Evolutionary conservation across 2,113 vertebrate species (phyloP), one percentile per base, ranked within the genome.

Genomic region (Myrmecophaga tridactyla): DNA sequence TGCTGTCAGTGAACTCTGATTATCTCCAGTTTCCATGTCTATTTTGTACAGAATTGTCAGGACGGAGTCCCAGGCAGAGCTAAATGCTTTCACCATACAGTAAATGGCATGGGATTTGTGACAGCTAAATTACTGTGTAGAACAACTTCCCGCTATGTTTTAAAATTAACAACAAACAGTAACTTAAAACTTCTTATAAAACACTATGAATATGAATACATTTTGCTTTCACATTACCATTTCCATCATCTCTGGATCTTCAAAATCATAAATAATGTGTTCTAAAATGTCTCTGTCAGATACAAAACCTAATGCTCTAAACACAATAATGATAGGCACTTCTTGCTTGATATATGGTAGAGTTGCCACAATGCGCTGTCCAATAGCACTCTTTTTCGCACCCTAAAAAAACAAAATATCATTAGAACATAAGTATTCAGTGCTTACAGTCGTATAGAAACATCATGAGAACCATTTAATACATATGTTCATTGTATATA

Each of bases 211-310:
- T 48, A 76, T 18, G 17, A 85, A 90, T 48, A 76, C 5, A 88
- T 86, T 94, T 89, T 92, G 36, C 58, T 92, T 77, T 65, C 80
- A 69, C 75, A 46, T 98, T 98, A 99, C 99, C 99, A 99, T 99
- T 98, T 99, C 99, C 99, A 99, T 99, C 99, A 99, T 99, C 98
- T 99, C 99, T 1, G 99, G 99, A 97, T 99, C 99, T 94, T 99
- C 99, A 94, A 99, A 99, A 97, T 99, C 99, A 84, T 99, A 99
- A 97, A 99, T 99, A 90, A 99, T 99, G 97, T 99, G 99, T 86
- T 99, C 99, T 90, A 99, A 98, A 93, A 99, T 99, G 98, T 99
- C 99, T 98, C 99, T 98, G 98, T 99, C 99, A 0, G 99, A 99
- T 96, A 99, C 99, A 95, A 99, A 99, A 69, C 99, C 99, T 36